A percentile compares a stretch with the other conserved stretches of the same genome.
These are phyloP conservation scores for Hemiprocne comata DNA, from an alignment of 2,113 vertebrate genomes.

Conservation along the genomic window DNA sequence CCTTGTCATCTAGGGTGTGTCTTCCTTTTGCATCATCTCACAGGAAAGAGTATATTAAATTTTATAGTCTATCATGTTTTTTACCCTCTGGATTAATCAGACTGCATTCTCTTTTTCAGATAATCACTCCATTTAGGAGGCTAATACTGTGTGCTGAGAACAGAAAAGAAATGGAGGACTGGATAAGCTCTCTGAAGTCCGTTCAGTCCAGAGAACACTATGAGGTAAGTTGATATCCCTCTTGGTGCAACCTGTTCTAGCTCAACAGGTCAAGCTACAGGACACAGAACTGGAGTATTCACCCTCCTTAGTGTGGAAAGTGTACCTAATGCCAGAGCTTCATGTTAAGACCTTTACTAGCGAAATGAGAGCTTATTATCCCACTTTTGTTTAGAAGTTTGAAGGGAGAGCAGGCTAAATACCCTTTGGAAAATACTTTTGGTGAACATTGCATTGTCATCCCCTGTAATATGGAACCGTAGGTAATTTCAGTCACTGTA, in stretches of 20 bases:
- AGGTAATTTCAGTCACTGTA: background rate
- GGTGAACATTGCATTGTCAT: background rate
- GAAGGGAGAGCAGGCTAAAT: background rate
- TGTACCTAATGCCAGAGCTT: background rate
- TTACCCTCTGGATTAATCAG: background rate
- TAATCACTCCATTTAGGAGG: slow-evolving; percentile 91
- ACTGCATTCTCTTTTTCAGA: slow-evolving; percentile 72
- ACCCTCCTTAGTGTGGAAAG: background rate
- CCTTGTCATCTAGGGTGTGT: background rate
- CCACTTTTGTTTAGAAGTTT: background rate
- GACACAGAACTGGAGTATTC: background rate
- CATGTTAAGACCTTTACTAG: background rate
- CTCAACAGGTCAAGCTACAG: slow-evolving; percentile 1
- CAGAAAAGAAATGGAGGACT: slow-evolving; percentile 93
- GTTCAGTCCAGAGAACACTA: slow-evolving; percentile 95
- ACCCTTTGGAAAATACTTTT: background rate
- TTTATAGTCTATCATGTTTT: background rate
- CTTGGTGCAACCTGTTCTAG: background rate
- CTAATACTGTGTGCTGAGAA: slow-evolving; percentile 91
- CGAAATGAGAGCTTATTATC: background rate
- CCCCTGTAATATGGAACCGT: background rate
- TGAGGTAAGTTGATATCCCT: slow-evolving; percentile 83
- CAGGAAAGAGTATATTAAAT: background rate
- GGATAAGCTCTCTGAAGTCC: slow-evolving; percentile 91
- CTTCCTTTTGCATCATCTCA: background rate